phyloP scores from a whole-genome alignment of 2,113 vertebrate genomes.

The Trematomus loennbergii region DNA sequence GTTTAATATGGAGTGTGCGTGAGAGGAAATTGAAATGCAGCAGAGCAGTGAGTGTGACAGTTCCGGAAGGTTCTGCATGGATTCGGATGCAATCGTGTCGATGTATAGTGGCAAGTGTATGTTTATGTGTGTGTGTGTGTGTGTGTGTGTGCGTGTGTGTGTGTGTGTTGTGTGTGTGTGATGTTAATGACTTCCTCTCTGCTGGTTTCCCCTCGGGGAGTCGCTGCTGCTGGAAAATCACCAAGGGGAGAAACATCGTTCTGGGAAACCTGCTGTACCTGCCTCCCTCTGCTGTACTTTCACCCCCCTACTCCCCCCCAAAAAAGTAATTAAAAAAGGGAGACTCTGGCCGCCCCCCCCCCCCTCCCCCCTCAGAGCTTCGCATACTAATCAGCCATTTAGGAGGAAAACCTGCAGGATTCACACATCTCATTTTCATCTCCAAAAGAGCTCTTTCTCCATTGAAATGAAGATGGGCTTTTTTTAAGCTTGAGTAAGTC shows the following conservation, averaged over 20 bases:
- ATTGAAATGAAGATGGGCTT: slow-evolving; percentile 80
- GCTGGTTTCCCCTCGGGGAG: slow-evolving; percentile 32
- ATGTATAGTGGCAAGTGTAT: slow-evolving; percentile 52
- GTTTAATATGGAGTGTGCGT: slow-evolving; percentile 75
- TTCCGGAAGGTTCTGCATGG: slow-evolving; percentile 67
- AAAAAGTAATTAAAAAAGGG: slow-evolving; percentile 74
- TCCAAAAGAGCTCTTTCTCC: slow-evolving; percentile 74
- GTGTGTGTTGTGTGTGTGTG: no score
- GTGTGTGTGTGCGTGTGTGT: slow-evolving; percentile 1
- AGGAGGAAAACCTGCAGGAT: slow-evolving; percentile 75
- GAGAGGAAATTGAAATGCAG: slow-evolving; percentile 79
- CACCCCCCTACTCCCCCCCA: not conserved
- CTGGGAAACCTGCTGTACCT: slow-evolving; percentile 60
- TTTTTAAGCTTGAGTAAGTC: slow-evolving; percentile 77
- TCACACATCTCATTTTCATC: slow-evolving; percentile 79
- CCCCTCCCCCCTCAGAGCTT: slow-evolving; percentile 17
- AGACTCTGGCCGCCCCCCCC: slow-evolving; percentile 58
- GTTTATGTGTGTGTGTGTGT: slow-evolving; percentile 52
- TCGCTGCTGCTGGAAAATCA: slow-evolving; percentile 40
- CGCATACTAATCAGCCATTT: slow-evolving; percentile 81
- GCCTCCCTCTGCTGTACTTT: slow-evolving; percentile 41
- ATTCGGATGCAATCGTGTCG: slow-evolving; percentile 51
- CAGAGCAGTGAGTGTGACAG: slow-evolving; percentile 79
- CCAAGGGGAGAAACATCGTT: slow-evolving; percentile 36
- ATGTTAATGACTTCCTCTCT: slow-evolving; percentile 64